These are phyloP conservation scores for Drosophila baimaii DNA, from an alignment of 1,140 invertebrate species.

Conservation along the genomic window DNA sequence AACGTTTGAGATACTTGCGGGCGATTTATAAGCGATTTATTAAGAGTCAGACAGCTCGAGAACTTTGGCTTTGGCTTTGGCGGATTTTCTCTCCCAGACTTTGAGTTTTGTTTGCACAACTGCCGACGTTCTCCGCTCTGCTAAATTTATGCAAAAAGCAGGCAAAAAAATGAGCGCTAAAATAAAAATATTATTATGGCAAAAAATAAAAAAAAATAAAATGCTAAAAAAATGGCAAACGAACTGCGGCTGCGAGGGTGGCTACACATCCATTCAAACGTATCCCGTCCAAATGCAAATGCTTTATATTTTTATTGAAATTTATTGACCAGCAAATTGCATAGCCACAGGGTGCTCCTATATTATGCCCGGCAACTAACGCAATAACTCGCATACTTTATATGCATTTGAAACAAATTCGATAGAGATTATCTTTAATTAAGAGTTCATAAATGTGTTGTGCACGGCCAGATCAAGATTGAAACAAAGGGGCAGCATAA, in stretches of 20 bases:
- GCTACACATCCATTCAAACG: constrained; percentile 18
- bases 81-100: constrained; percentile 34
- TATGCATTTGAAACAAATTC: constrained; percentile 35
- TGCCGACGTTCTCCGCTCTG: constrained; percentile 34
- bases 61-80: constrained; percentile 18
- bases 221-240: constrained; percentile 66
- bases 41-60: constrained; percentile 41
- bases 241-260: constrained; percentile 53
- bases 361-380: constrained; percentile 40
- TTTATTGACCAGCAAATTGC: constrained; percentile 46
- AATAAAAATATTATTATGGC: constrained; percentile 43
- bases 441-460: constrained; percentile 50
- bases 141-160: constrained; percentile 52
- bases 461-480: constrained; percentile 33
- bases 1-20: constrained; percentile 59
- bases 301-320: constrained; percentile 38
- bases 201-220: constrained; percentile 32
- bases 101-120: constrained; percentile 67
- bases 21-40: constrained; percentile 75
- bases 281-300: constrained; percentile 31
- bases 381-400: constrained; percentile 41
- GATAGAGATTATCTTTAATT: constrained; percentile 46
- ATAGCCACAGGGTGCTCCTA: constrained; percentile 50
- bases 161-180: constrained; percentile 7
- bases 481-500: constrained; percentile 35